phyloP scores from a whole-genome alignment of 1,140 invertebrate species.

The Apocrypta bakeri region DNA sequence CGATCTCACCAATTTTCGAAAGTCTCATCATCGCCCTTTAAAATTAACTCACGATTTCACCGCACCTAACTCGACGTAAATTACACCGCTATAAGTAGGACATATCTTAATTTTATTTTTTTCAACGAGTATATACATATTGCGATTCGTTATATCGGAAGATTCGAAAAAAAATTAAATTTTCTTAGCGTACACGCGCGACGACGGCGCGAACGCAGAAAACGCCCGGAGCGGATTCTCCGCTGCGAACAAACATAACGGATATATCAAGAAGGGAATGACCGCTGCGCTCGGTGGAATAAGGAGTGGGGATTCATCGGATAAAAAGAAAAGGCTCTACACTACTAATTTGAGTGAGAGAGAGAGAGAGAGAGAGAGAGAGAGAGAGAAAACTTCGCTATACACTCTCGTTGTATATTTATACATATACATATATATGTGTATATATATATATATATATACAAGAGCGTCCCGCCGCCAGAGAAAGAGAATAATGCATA shows the following conservation, averaged over 20 bases:
- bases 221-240: background rate
- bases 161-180: background rate
- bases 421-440: too few species aligned
- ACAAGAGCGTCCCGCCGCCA: too few species aligned
- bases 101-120: too few species aligned
- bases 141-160: too few species aligned
- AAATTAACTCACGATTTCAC: background rate
- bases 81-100: background rate
- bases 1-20: background rate
- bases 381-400: background rate
- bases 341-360: background rate
- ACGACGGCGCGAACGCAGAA: too few species aligned
- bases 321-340: background rate
- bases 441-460: too few species aligned
- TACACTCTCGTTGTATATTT: too few species aligned
- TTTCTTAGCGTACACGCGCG: background rate
- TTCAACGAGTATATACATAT: too few species aligned
- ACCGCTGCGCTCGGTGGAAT: background rate
- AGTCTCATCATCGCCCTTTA: background rate
- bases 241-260: background rate
- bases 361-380: background rate
- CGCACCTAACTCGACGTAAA: background rate
- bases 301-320: background rate
- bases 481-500: too few species aligned
- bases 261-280: slow-evolving; percentile 1